phyloP scores from a whole-genome alignment of 2,113 vertebrate species.

The Phainopepla nitens region DNA sequence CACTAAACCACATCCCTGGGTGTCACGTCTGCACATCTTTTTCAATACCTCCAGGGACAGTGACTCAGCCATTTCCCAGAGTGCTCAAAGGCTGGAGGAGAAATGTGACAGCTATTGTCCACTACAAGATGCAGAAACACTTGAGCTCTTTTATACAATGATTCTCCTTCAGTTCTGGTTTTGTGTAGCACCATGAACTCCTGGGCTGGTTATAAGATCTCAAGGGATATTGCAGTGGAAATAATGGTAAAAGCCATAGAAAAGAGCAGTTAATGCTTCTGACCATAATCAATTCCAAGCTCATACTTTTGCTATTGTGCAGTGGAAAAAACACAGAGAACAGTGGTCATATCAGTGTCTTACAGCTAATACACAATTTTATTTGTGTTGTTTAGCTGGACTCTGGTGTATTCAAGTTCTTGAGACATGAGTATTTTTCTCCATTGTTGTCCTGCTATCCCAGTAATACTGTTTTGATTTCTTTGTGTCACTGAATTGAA shows the following conservation, averaged over 20 bases:
- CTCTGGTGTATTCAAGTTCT: background rate
- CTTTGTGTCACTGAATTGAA: background rate
- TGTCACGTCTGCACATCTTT: background rate
- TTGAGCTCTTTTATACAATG: background rate
- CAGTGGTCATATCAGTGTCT: background rate
- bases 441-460: accelerated
- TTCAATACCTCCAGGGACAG: background rate
- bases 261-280: background rate
- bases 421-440: background rate
- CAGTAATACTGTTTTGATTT: background rate
- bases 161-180: background rate
- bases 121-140: background rate
- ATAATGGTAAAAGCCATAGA: background rate
- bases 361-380: background rate
- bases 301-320: background rate
- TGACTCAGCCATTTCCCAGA: background rate
- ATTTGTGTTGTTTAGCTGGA: background rate
- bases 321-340: background rate
- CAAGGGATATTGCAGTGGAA: background rate
- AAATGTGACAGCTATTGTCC: background rate
- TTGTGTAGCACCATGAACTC: background rate
- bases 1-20: background rate
- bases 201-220: background rate
- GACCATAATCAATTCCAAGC: background rate
- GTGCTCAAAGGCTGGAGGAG: background rate